Evolutionary conservation across 2,797 vertebrate genomes (phyloP), one percentile per base, ranked within the genome.

Genomic region (Chelonia mydas): DNA sequence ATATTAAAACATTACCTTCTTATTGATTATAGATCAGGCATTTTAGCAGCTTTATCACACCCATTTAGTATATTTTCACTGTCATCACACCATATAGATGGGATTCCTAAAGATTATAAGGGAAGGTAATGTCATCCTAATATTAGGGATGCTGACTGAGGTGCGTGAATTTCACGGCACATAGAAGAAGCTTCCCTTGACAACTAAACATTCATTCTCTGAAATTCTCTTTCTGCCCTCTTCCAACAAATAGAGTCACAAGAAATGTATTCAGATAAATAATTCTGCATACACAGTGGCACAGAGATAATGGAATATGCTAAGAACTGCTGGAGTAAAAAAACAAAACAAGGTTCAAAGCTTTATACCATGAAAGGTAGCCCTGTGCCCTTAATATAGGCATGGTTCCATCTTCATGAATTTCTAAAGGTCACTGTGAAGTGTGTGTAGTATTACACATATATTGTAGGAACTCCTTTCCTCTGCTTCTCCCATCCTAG

Each of bases 261-360:
- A 74, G 25, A 92, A 96, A 77, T 12, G 15, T 3, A 31, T 79
- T 83, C 37, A 93, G 84, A 83, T 81, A 83, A 6, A 45, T 33
- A 45, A 5, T 61, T 76, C 77, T 3, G 2, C 45, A 37, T 77
- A 84, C 1, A 57, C 15, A 83, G 7, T 54, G 12, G 11, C 50
- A 86, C 13, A 86, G 31, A 86, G 12, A 61, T 31, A 94, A 89
- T 0, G 0, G 50, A 89, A 61, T 81, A 59, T 6, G 8, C 49
- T 81, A 95, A 90, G n/a, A 90, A 88, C 10, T 27, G 28, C 57
- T 90, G 37, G 41, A 94, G 47, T 19, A 95, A 95, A 79, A 77
- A 16, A 89, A 50, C 88, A 84, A 19, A 59, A 83, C 31, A 61
- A 61, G 6, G 8, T n/a, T 81, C 6, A 41, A 45, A 53, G 83